A percentile compares a stretch with the other conserved stretches of the same genome.
Evolutionary conservation across 1,140 invertebrate genomes (phyloP).

Genomic region (Parapsyche elsis): DNA sequence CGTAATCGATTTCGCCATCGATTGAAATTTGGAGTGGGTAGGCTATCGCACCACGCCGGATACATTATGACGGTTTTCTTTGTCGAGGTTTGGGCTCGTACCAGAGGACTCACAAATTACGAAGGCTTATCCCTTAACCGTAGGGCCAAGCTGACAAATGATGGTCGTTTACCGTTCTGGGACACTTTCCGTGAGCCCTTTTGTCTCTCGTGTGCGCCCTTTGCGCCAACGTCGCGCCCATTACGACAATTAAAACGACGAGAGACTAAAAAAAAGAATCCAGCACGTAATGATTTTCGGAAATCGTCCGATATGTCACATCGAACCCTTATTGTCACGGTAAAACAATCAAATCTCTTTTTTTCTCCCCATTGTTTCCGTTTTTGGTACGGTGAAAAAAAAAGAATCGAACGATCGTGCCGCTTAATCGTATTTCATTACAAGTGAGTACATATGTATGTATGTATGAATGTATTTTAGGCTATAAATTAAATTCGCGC

Average conservation of each 20-base stretch:
- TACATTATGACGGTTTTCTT: slow-evolving; percentile 16
- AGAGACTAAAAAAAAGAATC: background rate
- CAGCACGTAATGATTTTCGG: slow-evolving; percentile 23
- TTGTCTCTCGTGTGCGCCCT: slow-evolving; percentile 17
- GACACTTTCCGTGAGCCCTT: slow-evolving; percentile 37
- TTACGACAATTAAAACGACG: slow-evolving; percentile 44
- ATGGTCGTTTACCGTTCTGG: slow-evolving; percentile 33
- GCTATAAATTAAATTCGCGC: too few species aligned
- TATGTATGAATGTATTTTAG: too few species aligned
- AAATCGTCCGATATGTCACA: background rate
- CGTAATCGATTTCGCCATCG: too few species aligned
- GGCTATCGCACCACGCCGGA: background rate
- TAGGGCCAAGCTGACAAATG: slow-evolving; percentile 34
- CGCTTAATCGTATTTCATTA: too few species aligned
- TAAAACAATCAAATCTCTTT: background rate
- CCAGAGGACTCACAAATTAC: slow-evolving; percentile 36
- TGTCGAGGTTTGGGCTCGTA: slow-evolving; percentile 15
- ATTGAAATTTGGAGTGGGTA: background rate
- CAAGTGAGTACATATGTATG: too few species aligned
- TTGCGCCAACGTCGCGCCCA: slow-evolving; percentile 13
- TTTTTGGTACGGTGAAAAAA: background rate
- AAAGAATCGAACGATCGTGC: too few species aligned
- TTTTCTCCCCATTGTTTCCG: background rate
- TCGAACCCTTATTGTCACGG: background rate
- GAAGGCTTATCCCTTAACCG: slow-evolving; percentile 45